Evolutionary conservation across 2,113 vertebrate genomes (phyloP).

Genomic region (Nesospiza acunhae): DNA sequence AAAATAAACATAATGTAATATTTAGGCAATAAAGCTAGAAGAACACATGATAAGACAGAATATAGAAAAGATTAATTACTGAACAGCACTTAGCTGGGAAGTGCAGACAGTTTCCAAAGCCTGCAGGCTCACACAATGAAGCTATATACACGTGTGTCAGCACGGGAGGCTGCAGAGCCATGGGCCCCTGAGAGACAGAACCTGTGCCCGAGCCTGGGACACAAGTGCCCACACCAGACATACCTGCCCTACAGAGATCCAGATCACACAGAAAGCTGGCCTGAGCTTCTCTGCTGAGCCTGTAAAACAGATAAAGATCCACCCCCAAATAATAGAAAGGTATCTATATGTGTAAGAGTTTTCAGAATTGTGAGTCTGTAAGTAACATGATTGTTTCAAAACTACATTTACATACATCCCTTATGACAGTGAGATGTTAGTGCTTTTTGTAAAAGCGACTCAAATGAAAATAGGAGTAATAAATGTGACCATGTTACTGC

Average conservation of each 20-base stretch:
- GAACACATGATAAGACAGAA: neutral
- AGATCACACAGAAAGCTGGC: neutral
- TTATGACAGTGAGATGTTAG: neutral
- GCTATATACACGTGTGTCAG: fast-evolving
- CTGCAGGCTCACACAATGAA: neutral
- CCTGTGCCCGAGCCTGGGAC: fast-evolving
- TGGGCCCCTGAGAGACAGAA: neutral
- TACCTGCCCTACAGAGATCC: neutral
- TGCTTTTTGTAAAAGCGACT: neutral
- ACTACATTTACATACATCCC: neutral
- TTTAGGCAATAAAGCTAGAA: neutral
- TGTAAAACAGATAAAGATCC: neutral
- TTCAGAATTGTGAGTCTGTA: neutral
- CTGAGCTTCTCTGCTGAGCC: neutral
- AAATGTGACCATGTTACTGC: neutral
- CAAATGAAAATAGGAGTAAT: neutral
- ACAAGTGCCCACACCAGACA: neutral
- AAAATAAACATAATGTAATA: neutral
- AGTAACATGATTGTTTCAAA: neutral
- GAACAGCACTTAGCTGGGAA: neutral
- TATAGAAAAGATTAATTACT: neutral
- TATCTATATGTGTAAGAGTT: neutral
- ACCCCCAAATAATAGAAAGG: neutral
- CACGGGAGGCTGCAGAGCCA: neutral
- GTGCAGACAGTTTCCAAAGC: neutral